phyloP scores from a whole-genome alignment of 2,888 invertebrate genomes.

The Saturnia japonica region DNA sequence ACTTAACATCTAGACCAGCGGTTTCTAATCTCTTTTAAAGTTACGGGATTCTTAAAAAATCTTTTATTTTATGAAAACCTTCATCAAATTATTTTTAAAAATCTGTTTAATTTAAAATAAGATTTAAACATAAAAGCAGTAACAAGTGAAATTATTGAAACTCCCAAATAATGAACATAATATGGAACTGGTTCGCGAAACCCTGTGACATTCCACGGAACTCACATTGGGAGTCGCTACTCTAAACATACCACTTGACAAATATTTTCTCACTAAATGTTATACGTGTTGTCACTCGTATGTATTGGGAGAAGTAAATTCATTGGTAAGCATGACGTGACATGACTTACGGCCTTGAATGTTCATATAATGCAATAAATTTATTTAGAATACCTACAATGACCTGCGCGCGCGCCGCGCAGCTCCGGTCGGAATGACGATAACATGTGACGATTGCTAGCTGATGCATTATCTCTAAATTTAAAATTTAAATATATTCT shows the following conservation, averaged over 20 bases:
- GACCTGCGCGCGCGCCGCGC: constrained; percentile 19
- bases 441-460: neutral
- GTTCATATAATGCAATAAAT: constrained; percentile 20
- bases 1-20: neutral
- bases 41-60: neutral
- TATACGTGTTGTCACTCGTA: neutral
- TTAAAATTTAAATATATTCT: neutral
- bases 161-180: too few species aligned
- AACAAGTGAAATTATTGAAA: too few species aligned
- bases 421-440: neutral
- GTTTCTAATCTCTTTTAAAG: neutral
- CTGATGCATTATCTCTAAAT: neutral
- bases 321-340: constrained; percentile 4
- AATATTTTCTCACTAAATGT: neutral
- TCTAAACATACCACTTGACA: too few species aligned
- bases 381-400: constrained; percentile 33
- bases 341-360: constrained; percentile 19
- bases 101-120: too few species aligned
- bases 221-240: too few species aligned
- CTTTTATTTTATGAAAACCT: neutral
- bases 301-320: neutral
- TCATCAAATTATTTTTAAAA: neutral
- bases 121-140: too few species aligned
- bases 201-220: too few species aligned
- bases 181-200: too few species aligned